A percentile compares a stretch with the other conserved stretches of the same genome.
phyloP scores from a whole-genome alignment of 2,113 vertebrate species.

The Dascyllus trimaculatus region DNA sequence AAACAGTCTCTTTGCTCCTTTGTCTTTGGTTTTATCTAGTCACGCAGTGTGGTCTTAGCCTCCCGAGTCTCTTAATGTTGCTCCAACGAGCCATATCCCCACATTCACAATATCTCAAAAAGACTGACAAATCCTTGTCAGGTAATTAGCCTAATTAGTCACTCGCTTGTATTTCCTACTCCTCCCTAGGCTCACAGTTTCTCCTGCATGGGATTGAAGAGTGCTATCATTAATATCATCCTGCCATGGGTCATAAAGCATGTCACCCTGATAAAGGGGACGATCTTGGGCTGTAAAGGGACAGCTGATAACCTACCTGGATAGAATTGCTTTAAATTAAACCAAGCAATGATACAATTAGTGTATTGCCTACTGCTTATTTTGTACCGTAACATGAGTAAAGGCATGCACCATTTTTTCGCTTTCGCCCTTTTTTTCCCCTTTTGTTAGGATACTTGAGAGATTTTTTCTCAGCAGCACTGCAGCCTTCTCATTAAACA shows the following conservation, averaged over 20 bases:
- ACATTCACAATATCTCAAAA: conserved; percentile 59
- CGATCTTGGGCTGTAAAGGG: conserved; percentile 14
- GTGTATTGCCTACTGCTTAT: conserved; percentile 19
- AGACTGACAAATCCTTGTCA: conserved; percentile 66
- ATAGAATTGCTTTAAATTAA: conserved; percentile 53
- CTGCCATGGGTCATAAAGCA: conserved; percentile 70
- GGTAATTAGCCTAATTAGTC: conserved; percentile 79
- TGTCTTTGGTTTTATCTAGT: conserved; percentile 55
- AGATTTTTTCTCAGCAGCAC: background rate
- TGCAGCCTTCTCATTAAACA: background rate
- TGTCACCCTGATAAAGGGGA: conserved; percentile 60
- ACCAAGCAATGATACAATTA: conserved; percentile 41
- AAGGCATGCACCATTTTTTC: background rate
- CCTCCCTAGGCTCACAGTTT: conserved; percentile 48
- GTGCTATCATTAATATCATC: conserved; percentile 71
- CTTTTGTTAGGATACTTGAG: background rate
- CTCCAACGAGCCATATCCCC: conserved; percentile 56
- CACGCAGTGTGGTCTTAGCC: conserved; percentile 50
- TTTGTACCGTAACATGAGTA: conserved; percentile 4
- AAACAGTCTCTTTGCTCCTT: conserved; percentile 49
- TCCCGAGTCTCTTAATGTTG: conserved; percentile 45
- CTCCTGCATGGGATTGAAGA: conserved; percentile 49
- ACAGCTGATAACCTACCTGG: conserved; percentile 26
- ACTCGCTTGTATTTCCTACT: conserved; percentile 48
- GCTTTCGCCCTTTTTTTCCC: background rate